Percentiles rank a stretch among this genome's conserved stretches.
Conservation (phyloP, 2,113 vertebrate species). For the Dromas ardeola region DNA sequence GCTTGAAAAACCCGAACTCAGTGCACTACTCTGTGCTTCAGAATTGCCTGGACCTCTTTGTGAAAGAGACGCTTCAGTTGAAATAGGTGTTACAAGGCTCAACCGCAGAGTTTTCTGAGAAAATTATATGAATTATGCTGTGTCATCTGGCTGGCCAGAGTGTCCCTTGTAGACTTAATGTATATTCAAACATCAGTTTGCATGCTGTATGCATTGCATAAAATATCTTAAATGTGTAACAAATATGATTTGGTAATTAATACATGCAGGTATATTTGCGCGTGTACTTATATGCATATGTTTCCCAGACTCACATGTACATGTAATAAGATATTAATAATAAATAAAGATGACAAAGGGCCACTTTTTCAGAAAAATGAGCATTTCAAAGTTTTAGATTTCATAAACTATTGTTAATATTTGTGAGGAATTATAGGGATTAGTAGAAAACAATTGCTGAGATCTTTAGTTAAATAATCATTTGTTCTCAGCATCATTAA, state of each 20-base stretch:
- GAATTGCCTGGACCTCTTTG: neutral
- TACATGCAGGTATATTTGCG: neutral
- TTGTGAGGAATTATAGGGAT: neutral
- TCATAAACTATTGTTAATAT: neutral
- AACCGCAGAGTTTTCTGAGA: neutral
- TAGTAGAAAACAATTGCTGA: neutral
- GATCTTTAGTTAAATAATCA: neutral
- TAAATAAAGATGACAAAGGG: neutral
- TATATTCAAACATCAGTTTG: neutral
- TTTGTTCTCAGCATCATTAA: neutral
- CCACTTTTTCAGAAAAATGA: neutral
- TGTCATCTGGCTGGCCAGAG: neutral
- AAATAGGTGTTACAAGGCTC: neutral
- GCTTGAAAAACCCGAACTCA: neutral
- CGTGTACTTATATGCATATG: accelerated
- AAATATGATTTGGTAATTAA: neutral
- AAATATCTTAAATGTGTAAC: neutral
- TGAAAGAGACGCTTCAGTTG: neutral
- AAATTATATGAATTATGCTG: neutral
- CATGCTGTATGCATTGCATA: neutral
- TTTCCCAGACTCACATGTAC: neutral
- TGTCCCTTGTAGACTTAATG: neutral
- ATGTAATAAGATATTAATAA: neutral
- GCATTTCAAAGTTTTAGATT: neutral
- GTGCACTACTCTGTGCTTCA: neutral